Evolutionary conservation across 2,888 invertebrate genomes (phyloP).

Genomic region (Xestia xanthographa): DNA sequence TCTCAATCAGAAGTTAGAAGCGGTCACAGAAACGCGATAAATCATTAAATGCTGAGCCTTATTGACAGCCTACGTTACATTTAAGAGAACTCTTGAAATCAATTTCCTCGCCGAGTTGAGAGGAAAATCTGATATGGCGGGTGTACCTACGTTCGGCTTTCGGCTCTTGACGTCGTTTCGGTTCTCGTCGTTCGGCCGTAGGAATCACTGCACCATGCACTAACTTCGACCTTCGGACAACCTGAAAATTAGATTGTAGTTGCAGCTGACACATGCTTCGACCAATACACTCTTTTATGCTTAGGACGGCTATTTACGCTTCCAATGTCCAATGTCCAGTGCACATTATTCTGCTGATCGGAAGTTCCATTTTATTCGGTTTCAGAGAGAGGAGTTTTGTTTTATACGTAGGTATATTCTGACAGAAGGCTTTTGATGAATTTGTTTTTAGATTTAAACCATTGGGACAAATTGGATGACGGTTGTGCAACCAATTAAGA

Average conservation of each 20-base stretch:
- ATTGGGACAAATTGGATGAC: not conserved
- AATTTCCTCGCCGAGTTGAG: constrained; percentile 84
- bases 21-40: constrained; percentile 74
- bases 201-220: constrained; percentile 71
- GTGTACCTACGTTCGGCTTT: constrained; percentile 48
- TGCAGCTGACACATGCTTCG: constrained; percentile 80
- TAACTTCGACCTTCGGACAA: constrained; percentile 80
- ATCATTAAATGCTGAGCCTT: constrained; percentile 76
- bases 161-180: constrained; percentile 57
- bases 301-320: constrained; percentile 65
- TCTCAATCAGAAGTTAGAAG: constrained; percentile 65
- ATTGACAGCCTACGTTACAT: constrained; percentile 80
- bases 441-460: not conserved
- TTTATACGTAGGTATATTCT: constrained; percentile 3
- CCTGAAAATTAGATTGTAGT: constrained; percentile 85
- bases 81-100: constrained; percentile 83
- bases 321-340: constrained; percentile 48
- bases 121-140: constrained; percentile 80
- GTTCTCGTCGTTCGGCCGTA: constrained; percentile 57
- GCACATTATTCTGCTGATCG: constrained; percentile 25
- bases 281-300: constrained; percentile 65
- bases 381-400: not conserved
- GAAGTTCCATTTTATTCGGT: constrained; percentile 10
- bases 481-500: not conserved
- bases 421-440: not conserved